phyloP scores from a whole-genome alignment of 2,888 invertebrate genomes.

The Acleris holmiana region DNA sequence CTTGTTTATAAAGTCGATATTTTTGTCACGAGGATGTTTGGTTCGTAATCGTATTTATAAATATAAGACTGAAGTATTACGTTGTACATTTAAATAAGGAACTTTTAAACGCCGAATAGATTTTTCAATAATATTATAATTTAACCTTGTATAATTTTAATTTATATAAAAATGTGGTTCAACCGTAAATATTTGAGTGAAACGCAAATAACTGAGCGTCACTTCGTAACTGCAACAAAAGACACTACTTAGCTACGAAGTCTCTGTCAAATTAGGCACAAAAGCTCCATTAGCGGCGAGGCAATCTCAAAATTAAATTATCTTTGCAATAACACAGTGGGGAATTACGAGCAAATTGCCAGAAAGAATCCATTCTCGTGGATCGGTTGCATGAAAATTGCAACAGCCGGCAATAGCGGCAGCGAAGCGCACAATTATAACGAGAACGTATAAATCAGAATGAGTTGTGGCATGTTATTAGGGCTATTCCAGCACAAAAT shows the following conservation, averaged over 20 bases:
- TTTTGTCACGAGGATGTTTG: slow-evolving; percentile 36
- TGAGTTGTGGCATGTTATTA: slow-evolving; percentile 84
- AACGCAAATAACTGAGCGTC: slow-evolving; percentile 35
- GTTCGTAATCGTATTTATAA: background rate
- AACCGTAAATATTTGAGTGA: background rate
- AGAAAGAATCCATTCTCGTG: slow-evolving; percentile 78
- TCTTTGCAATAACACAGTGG: slow-evolving; percentile 61
- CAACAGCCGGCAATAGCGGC: slow-evolving; percentile 77
- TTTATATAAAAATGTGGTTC: no score
- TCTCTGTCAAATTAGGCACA: slow-evolving; percentile 55
- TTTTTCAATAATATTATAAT: no score
- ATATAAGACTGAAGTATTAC: no score
- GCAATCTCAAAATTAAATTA: slow-evolving; percentile 66
- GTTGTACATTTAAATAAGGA: no score
- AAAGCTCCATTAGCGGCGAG: slow-evolving; percentile 61
- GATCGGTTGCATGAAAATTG: slow-evolving; percentile 81
- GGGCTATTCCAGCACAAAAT: slow-evolving; percentile 75
- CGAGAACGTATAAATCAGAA: slow-evolving; percentile 83
- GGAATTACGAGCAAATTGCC: slow-evolving; percentile 71
- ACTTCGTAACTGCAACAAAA: slow-evolving; percentile 49
- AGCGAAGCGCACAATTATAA: slow-evolving; percentile 83
- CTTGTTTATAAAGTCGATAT: slow-evolving; percentile 49
- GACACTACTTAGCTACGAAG: slow-evolving; percentile 45
- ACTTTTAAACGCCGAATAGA: no score
- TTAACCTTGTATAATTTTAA: no score